Conservation (phyloP, 2,888 invertebrate genomes). For the Coenonympha arcania region DNA sequence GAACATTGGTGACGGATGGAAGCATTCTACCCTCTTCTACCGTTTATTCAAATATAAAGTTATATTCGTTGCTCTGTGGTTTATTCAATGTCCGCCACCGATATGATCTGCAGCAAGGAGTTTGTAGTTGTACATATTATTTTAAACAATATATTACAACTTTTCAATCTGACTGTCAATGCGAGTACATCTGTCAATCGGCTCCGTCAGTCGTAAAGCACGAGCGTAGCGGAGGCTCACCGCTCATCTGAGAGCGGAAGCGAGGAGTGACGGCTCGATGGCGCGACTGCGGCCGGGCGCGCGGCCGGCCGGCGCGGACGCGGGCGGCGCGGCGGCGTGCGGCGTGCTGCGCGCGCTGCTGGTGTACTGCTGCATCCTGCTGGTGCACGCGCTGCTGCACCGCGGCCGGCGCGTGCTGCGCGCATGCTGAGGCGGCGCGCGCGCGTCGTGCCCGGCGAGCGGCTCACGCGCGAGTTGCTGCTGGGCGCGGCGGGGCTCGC, state of each 20-base stretch:
- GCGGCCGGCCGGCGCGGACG: constrained; percentile 7
- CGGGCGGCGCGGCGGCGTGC: constrained; percentile 28
- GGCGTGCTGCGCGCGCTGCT: constrained; percentile 42
- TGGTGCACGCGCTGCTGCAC: constrained; percentile 47
- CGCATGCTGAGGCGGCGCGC: constrained; percentile 14
- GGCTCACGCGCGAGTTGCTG: constrained; percentile 33
- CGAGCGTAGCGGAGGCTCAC: not conserved
- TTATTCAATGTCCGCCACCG: too few species aligned
- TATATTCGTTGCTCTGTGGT: too few species aligned
- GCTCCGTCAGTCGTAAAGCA: too few species aligned
- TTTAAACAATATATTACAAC: too few species aligned
- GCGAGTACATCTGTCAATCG: too few species aligned
- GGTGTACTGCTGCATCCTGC: constrained; percentile 43
- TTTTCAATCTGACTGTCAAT: too few species aligned
- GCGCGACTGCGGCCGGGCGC: constrained; percentile 35
- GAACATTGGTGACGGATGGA: too few species aligned
- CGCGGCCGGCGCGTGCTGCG: constrained; percentile 44
- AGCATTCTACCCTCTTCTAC: too few species aligned
- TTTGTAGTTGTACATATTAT: too few species aligned
- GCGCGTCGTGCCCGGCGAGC: constrained; percentile 32
- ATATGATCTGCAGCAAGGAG: too few species aligned
- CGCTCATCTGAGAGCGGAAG: too few species aligned
- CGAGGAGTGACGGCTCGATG: not conserved
- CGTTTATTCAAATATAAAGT: too few species aligned
- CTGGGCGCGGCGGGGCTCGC: constrained; percentile 37